phyloP scores from a whole-genome alignment of 2,888 invertebrate species.

The Maniola hyperantus region DNA sequence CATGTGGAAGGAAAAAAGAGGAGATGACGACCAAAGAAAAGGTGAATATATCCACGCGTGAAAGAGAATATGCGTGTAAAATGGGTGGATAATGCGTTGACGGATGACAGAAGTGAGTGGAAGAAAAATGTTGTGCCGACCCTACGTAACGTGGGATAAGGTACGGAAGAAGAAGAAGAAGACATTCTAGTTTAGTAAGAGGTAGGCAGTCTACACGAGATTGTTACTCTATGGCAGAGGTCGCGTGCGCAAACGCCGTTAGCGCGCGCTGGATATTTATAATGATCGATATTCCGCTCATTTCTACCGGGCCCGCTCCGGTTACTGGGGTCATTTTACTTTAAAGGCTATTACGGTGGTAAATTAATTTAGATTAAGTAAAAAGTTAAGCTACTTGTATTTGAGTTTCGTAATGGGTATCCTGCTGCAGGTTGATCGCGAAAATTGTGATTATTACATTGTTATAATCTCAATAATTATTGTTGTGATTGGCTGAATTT shows the following conservation, averaged over 20 bases:
- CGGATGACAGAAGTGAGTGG: no score
- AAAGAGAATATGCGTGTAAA: no score
- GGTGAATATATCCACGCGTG: no score
- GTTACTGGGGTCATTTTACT: slow-evolving; percentile 51
- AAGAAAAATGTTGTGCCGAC: no score
- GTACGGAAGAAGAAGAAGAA: background rate
- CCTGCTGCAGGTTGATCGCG: background rate
- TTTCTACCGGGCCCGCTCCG: slow-evolving; percentile 66
- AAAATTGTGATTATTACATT: background rate
- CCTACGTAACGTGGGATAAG: no score
- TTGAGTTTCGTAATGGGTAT: slow-evolving; percentile 6
- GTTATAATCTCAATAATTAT: no score
- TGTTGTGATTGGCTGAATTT: no score
- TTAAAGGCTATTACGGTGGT: slow-evolving; percentile 29
- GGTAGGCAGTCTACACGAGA: background rate
- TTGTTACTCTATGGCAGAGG: slow-evolving; percentile 59
- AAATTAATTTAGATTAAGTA: slow-evolving; percentile 32
- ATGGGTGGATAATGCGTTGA: no score
- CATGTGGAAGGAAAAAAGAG: no score
- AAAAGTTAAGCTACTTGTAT: slow-evolving; percentile 27
- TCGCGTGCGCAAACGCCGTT: slow-evolving; percentile 80
- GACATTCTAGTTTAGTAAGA: background rate
- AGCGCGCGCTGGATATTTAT: slow-evolving; percentile 73
- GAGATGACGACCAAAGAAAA: no score
- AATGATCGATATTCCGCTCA: slow-evolving; percentile 77